These are phyloP conservation scores for Gouania willdenowi DNA, from an alignment of 2,797 vertebrate genomes.

Conservation along the genomic window DNA sequence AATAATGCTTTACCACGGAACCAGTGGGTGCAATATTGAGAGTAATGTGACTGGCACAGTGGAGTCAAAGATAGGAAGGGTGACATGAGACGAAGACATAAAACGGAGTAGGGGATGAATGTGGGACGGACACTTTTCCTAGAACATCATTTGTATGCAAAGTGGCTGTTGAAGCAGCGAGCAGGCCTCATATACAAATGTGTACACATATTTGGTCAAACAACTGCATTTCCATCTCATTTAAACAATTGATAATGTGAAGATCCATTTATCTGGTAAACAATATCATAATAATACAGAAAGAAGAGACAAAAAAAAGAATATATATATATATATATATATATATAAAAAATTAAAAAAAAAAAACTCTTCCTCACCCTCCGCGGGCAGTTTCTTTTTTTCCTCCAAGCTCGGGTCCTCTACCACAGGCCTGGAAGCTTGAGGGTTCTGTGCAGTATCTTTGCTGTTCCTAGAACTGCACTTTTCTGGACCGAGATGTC, in stretches of 20 bases:
- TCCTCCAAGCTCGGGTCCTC: too few relatives aligned
- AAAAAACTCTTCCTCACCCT: too few relatives aligned
- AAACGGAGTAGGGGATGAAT: constrained; percentile 4
- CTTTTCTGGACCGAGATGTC: too few relatives aligned
- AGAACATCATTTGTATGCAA: constrained; percentile 75
- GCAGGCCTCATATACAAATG: constrained; percentile 61
- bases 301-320: too few relatives aligned
- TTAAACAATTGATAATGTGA: constrained; percentile 27
- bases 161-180: constrained; percentile 39
- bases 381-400: too few relatives aligned
- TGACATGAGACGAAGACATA: constrained; percentile 34
- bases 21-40: constrained; percentile 68
- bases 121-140: constrained; percentile 42
- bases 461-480: too few relatives aligned
- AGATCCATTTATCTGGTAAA: background rate
- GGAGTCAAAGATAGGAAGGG: constrained; percentile 24
- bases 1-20: too few relatives aligned
- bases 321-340: too few relatives aligned
- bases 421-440: too few relatives aligned
- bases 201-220: constrained; percentile 62
- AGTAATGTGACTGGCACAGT: constrained; percentile 30
- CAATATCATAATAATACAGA: too few relatives aligned
- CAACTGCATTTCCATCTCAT: constrained; percentile 41
- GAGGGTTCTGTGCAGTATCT: too few relatives aligned
- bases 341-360: too few relatives aligned